Conservation (phyloP, 2,888 invertebrate species). For the Uropetala carovei region DNA sequence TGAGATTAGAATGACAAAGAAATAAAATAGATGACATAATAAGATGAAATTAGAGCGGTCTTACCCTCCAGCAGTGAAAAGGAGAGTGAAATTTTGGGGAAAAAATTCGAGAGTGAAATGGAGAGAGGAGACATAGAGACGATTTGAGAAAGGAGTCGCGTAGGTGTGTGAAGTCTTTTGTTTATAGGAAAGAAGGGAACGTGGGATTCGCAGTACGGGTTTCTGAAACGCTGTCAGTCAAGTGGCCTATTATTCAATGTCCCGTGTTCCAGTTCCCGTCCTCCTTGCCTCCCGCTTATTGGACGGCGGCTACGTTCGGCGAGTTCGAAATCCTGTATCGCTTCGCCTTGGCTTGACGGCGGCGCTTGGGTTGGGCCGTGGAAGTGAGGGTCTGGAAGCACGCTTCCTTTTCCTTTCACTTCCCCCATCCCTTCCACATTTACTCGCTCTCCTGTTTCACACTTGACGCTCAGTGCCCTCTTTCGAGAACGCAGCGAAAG, state of each 20-base stretch:
- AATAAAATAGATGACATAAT: too few relatives aligned
- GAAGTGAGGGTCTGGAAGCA: neutral
- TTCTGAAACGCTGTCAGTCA: neutral
- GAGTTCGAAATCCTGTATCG: slow-evolving; percentile 9
- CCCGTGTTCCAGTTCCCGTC: slow-evolving; percentile 44
- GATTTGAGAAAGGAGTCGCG: neutral
- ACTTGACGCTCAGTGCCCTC: slow-evolving; percentile 56
- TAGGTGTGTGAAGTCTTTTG: slow-evolving; percentile 31
- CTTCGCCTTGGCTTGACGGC: neutral
- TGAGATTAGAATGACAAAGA: too few relatives aligned
- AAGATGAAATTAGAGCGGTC: too few relatives aligned
- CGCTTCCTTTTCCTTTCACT: slow-evolving; percentile 57
- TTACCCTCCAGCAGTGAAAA: too few relatives aligned
- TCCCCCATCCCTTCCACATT: neutral
- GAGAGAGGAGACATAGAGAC: neutral
- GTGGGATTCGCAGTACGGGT: neutral
- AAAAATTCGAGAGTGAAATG: neutral
- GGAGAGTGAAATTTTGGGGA: too few relatives aligned
- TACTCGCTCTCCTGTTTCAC: slow-evolving; percentile 41
- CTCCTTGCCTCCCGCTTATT: neutral
- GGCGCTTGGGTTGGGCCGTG: neutral
- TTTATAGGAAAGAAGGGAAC: neutral
- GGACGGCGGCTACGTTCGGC: neutral
- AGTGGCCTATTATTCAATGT: neutral
- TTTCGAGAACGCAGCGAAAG: slow-evolving; percentile 59